These are phyloP conservation scores for Macropis europaea DNA, from an alignment of 2,888 invertebrate genomes.

Conservation along the genomic window DNA sequence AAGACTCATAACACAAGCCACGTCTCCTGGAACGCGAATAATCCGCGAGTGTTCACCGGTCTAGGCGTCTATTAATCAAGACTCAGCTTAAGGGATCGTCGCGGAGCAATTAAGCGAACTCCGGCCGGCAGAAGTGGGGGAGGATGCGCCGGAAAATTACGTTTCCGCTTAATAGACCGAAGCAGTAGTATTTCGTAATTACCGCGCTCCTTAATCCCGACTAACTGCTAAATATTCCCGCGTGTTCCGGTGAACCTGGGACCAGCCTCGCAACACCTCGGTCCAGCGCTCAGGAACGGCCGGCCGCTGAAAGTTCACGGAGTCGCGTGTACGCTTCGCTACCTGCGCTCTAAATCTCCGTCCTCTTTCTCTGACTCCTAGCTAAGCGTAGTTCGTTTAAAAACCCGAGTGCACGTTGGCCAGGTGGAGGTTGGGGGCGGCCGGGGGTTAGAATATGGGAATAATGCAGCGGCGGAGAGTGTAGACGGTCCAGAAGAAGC, in stretches of 20 bases:
- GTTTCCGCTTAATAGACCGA: conserved; percentile 62
- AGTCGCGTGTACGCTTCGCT: conserved; percentile 24
- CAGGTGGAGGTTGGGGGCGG: background rate
- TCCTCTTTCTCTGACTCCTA: conserved; percentile 33
- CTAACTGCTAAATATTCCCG: conserved; percentile 69
- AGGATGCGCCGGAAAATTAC: conserved; percentile 54
- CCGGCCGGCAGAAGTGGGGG: background rate
- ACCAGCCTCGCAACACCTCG: conserved; percentile 34
- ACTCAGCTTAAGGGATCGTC: conserved; percentile 39
- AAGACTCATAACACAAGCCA: too few relatives aligned
- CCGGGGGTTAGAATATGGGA: background rate
- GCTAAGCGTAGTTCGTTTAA: conserved; percentile 49
- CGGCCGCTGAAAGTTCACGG: conserved; percentile 37
- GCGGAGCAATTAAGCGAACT: conserved; percentile 30
- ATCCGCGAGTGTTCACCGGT: background rate
- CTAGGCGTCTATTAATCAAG: conserved; percentile 38
- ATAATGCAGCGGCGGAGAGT: conserved; percentile 27
- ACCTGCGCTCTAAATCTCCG: conserved; percentile 52
- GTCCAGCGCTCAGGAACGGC: conserved; percentile 24
- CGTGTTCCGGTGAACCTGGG: conserved; percentile 33
- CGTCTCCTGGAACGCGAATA: too few relatives aligned
- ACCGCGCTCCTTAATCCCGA: conserved; percentile 72
- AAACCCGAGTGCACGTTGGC: conserved; percentile 34
- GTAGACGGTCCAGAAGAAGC: conserved; percentile 40
- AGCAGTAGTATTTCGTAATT: conserved; percentile 71